Percentiles rank a stretch among this genome's conserved stretches.
Conservation (phyloP, 2,797 vertebrate species). For the Tapirus indicus region DNA sequence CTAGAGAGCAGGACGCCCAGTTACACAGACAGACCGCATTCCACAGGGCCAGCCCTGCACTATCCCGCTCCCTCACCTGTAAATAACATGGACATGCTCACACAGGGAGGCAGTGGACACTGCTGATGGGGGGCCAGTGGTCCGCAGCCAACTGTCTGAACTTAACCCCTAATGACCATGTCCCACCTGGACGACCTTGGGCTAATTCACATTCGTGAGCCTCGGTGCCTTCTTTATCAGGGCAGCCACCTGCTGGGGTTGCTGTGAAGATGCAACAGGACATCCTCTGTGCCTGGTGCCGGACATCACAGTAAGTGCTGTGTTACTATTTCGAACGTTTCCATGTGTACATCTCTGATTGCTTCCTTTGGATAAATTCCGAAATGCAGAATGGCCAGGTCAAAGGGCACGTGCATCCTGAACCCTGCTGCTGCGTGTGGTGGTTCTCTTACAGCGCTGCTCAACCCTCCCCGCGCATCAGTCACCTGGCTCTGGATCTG, state of each 20-base stretch:
- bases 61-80: neutral
- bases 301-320: rapidly evolving
- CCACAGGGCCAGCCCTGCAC: too few relatives aligned
- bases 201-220: neutral
- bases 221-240: neutral
- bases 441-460: rapidly evolving
- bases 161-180: rapidly evolving
- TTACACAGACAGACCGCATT: rapidly evolving
- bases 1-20: neutral
- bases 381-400: neutral
- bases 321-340: rapidly evolving
- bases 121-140: rapidly evolving
- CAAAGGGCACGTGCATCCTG: rapidly evolving
- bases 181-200: rapidly evolving
- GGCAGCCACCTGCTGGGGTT: neutral
- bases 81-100: neutral
- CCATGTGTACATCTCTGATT: neutral
- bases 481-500: neutral
- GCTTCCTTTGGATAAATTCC: neutral
- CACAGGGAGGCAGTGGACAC: slow-evolving; percentile 38
- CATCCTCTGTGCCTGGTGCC: rapidly evolving
- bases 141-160: neutral
- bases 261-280: too few relatives aligned
- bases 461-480: rapidly evolving
- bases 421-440: neutral